phyloP scores from a whole-genome alignment of 2,797 vertebrate species.

The Neosilurus mollespiculum region DNA sequence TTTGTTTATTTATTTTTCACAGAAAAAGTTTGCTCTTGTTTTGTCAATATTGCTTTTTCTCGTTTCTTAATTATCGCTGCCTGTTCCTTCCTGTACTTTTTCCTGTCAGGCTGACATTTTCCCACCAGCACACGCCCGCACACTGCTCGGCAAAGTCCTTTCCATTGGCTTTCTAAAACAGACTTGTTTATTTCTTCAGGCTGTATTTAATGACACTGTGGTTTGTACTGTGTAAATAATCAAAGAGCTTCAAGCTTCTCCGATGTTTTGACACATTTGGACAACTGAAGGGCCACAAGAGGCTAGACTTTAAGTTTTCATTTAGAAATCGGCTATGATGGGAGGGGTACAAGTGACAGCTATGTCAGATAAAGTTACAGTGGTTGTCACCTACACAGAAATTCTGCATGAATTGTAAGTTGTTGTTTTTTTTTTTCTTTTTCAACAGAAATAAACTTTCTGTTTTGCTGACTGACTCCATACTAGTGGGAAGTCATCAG shows the following conservation, averaged over 20 bases:
- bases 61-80: conserved; percentile 21
- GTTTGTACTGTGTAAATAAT: conserved; percentile 19
- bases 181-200: background rate
- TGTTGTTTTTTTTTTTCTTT: background rate
- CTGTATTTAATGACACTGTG: conserved; percentile 15
- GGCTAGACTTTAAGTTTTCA: conserved; percentile 27
- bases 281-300: background rate
- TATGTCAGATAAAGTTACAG: conserved; percentile 17
- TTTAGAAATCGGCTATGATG: conserved; percentile 10
- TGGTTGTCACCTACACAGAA: background rate
- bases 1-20: background rate
- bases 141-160: conserved; percentile 5
- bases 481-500: background rate
- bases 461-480: conserved; percentile 5
- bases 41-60: conserved; percentile 7
- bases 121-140: conserved; percentile 7
- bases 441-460: background rate
- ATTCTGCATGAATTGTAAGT: background rate
- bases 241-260: background rate
- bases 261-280: background rate
- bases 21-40: conserved; percentile 15
- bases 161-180: background rate
- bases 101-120: conserved; percentile 36
- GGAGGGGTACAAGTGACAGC: conserved; percentile 7
- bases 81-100: conserved; percentile 1